phyloP scores from a whole-genome alignment of 1,140 invertebrate genomes.

The Druon quercuslanigerum region DNA sequence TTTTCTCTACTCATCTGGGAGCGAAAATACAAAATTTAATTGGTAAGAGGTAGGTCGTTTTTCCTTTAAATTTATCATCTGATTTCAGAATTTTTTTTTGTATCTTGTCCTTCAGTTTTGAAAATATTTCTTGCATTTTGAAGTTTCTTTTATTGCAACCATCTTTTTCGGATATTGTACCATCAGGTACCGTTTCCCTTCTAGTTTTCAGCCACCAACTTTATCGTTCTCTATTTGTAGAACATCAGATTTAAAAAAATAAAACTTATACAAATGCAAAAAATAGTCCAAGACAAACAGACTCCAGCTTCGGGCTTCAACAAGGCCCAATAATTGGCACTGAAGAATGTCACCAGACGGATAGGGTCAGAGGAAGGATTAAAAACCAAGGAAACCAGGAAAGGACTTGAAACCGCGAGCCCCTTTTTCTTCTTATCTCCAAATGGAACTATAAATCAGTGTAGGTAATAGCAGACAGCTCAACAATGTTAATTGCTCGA shows the following conservation, averaged over 20 bases:
- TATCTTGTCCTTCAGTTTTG: too few species aligned
- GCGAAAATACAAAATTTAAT: too few species aligned
- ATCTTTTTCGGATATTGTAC: too few species aligned
- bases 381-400: conserved; percentile 48
- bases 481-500: conserved; percentile 63
- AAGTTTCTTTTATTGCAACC: too few species aligned
- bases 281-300: conserved; percentile 38
- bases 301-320: conserved; percentile 10
- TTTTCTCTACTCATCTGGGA: too few species aligned
- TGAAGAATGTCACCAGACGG: conserved; percentile 53
- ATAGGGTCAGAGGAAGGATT: conserved; percentile 38
- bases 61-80: too few species aligned
- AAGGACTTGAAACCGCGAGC: conserved; percentile 34
- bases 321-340: conserved; percentile 58
- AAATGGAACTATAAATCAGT: conserved; percentile 57
- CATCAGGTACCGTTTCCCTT: too few species aligned
- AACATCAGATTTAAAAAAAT: conserved; percentile 6
- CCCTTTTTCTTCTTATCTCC: conserved; percentile 37
- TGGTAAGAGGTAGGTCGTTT: too few species aligned
- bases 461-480: conserved; percentile 45
- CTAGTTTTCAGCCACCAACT: too few species aligned
- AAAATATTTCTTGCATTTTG: too few species aligned
- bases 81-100: too few species aligned
- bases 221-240: too few species aligned
- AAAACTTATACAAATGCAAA: conserved; percentile 44